Conservation (phyloP, 2,797 vertebrate species). For the Emys orbicularis region DNA sequence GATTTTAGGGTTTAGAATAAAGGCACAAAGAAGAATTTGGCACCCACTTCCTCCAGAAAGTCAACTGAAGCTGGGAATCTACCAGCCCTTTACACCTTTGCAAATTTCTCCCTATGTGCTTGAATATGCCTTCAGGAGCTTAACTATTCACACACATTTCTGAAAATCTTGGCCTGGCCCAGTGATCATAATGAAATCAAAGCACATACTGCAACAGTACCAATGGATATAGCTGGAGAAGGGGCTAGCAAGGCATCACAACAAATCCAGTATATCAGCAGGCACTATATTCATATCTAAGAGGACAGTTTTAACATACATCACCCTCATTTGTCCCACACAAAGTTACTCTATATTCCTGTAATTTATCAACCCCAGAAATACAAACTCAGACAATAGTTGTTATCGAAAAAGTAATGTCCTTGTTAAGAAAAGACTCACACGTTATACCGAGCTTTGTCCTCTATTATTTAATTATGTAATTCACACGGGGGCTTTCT, state of each 20-base stretch:
- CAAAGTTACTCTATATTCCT: rapidly evolving
- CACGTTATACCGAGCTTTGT: rapidly evolving
- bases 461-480: rapidly evolving
- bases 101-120: neutral
- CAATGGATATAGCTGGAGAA: neutral
- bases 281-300: neutral
- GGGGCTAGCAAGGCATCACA: rapidly evolving
- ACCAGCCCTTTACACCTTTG: neutral
- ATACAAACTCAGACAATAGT: neutral
- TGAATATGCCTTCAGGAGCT: neutral
- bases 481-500: rapidly evolving
- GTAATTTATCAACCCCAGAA: neutral
- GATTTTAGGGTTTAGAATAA: neutral
- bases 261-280: neutral
- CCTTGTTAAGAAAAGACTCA: rapidly evolving
- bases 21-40: neutral
- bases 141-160: neutral
- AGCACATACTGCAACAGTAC: neutral
- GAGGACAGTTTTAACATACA: rapidly evolving
- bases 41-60: neutral
- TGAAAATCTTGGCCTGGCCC: neutral
- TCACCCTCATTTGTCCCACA: rapidly evolving
- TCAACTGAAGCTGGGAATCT: neutral
- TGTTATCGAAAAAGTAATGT: rapidly evolving
- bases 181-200: neutral